Base-by-base conservation (phyloP, 2,888 invertebrate genomes). In the Phyllotreta cruciferae region DNA sequence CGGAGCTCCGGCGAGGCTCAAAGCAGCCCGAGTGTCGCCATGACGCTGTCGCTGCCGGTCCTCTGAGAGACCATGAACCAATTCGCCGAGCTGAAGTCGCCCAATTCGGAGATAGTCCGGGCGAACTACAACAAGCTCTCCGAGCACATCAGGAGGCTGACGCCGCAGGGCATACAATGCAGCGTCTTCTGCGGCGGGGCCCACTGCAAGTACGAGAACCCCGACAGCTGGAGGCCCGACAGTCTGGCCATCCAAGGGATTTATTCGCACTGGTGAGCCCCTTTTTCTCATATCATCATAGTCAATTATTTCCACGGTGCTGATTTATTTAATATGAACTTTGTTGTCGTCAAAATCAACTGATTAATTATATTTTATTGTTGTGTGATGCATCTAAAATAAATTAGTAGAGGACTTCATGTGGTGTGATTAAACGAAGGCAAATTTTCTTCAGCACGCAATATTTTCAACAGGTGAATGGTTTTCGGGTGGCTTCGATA, bases 181-280 rank as follows among this genome's bases (percentile, higher is more conserved):
- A 88, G 90, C 39, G 84, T 94, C 71, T 93, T 94, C 82, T 94
- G 94, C 80, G 93, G 93, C 0, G 94, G 94, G 0, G 82, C 87
- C 39, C 85, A 88, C 64, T 95, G 94, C 82, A 90, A 90, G 77
- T 94, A 94, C 81, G 93, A 93, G 78, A 85, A 84, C 70, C 85
- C 88, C 0, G 85, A 86, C 60, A 85, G 85, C 62, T 87, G 87
- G 85, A 81, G 84, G 68, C 80, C 84, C 47, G 79, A 85, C 56
- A 82, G 87, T 79, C 82, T 87, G 82, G 93, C 91, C 0, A 86
- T 95, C 66, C 87, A 88, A 70, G 93, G 93, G 45, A 82, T 94
- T 36, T 94, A 89, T 79, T 94, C 94, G 0, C 89, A 91, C 73
- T 94, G 94, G 94, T 93, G 79, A 84, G 54, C 39, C 10, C 14